Base-by-base conservation (phyloP, 2,113 vertebrate genomes). In the Melanotaenia duboulayi region DNA sequence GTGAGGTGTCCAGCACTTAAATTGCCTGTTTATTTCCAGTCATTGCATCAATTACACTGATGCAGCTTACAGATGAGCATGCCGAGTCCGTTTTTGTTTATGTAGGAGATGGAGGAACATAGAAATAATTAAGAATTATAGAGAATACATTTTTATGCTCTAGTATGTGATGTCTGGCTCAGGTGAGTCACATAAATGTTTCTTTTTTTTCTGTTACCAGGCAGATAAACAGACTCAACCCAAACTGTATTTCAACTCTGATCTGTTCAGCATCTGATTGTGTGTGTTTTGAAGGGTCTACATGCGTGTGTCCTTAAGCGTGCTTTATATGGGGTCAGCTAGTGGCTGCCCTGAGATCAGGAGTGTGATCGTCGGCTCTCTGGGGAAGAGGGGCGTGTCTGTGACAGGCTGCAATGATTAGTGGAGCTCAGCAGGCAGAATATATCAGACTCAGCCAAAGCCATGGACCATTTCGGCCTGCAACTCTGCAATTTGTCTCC, bases 21-120 rank as follows among this genome's bases (percentile, higher is more conserved):
- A 94, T 94, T 93, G 93, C 92, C 93, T 94, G 91, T 94, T 95
- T 94, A 93, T 94, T 94, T 94, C 93, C 91, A 93, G 93, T 92
- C 92, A 89, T 90, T 89, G 92, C 93, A 87, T 92, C 92, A 91
- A 92, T 94, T 93, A 91, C 87, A 89, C 76, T 55, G 69, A 90
- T 84, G 74, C 77, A 82, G 83, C 73, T 76, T 77, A 76, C 64
- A 85, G 83, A 84, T 22, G 24, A 77, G 64, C 19, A 32, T 11
- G 25, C 67, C 20, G 35, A 42, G 68, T 39, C 65, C 69, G 76
- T 79, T 76, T 78, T 78, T 85, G 82, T 79, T 65, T 72, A 49
- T 76, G 60, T 44, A 22, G 56, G 62, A 14, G 51, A 69, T 51
- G 61, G 52, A 64, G 66, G 16, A 75, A 46, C 22, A 76, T 22